phyloP scores from a whole-genome alignment of 2,113 vertebrate genomes.

The Phylloscopus whistleri region DNA sequence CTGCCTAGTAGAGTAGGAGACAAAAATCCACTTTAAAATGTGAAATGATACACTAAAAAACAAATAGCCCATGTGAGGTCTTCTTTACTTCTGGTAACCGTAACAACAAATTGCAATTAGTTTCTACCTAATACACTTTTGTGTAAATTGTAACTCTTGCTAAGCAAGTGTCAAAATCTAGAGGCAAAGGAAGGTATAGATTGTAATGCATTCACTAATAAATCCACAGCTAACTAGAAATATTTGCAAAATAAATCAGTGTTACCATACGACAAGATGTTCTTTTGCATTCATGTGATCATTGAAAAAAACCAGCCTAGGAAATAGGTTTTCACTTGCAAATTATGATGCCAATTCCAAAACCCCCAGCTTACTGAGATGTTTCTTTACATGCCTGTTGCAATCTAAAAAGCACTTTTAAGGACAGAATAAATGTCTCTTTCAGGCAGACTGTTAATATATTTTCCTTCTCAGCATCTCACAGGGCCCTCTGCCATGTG shows the following conservation, averaged over 20 bases:
- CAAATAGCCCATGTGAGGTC: neutral
- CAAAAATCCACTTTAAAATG: neutral
- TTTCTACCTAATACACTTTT: neutral
- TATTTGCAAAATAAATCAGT: neutral
- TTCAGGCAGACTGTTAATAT: neutral
- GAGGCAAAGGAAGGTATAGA: neutral
- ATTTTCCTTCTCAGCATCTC: neutral
- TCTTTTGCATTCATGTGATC: neutral
- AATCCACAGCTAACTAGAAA: neutral
- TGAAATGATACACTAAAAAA: neutral
- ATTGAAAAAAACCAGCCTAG: neutral
- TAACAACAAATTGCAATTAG: neutral
- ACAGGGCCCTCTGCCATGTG: rapidly evolving
- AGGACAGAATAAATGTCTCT: neutral
- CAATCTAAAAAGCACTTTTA: neutral
- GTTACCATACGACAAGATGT: rapidly evolving
- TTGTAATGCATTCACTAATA: neutral
- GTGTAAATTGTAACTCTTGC: neutral
- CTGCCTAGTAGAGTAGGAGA: neutral
- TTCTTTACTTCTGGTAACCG: neutral
- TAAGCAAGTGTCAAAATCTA: neutral
- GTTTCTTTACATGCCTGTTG: neutral
- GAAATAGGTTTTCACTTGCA: neutral
- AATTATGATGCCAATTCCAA: neutral
- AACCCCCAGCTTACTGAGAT: neutral